Conservation (phyloP, 2,797 vertebrate species). For the Phylloscopus collybita region DNA sequence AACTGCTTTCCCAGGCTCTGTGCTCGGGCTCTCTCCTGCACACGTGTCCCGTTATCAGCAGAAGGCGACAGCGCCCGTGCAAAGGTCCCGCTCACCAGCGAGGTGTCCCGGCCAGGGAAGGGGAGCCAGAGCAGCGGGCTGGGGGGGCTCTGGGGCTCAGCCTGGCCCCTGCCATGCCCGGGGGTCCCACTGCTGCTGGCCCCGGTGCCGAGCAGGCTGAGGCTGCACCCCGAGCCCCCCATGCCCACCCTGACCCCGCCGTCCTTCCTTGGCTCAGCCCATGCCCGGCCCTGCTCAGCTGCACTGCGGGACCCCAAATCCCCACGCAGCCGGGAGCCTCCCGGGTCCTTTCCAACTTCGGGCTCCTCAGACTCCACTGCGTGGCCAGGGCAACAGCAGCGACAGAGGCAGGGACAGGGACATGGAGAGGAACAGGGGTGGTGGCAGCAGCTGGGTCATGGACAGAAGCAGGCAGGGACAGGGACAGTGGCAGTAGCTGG, state of each 20-base stretch:
- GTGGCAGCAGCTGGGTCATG: no score
- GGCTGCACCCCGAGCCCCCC: not conserved
- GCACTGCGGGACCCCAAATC: not conserved
- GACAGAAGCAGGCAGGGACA: not conserved
- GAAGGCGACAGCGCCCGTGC: not conserved
- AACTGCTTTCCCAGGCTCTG: not conserved
- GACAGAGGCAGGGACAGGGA: not conserved
- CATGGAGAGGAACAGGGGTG: not conserved
- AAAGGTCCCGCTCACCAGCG: not conserved
- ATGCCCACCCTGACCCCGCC: not conserved
- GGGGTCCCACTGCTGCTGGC: not conserved
- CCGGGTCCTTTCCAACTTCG: fast-evolving
- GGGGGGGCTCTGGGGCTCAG: not conserved
- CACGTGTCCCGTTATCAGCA: not conserved
- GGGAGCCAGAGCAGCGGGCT: fast-evolving
- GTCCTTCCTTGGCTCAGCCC: no score
- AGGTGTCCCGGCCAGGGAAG: not conserved
- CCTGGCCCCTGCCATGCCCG: not conserved
- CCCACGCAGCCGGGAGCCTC: not conserved
- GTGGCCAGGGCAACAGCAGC: fast-evolving
- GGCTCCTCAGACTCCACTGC: not conserved
- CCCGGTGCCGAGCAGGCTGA: not conserved
- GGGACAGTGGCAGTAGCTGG: not conserved
- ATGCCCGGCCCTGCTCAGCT: not conserved
- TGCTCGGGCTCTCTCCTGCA: not conserved